Evolutionary conservation across 1,140 invertebrate genomes (phyloP).

Genomic region (Psix sp.): DNA sequence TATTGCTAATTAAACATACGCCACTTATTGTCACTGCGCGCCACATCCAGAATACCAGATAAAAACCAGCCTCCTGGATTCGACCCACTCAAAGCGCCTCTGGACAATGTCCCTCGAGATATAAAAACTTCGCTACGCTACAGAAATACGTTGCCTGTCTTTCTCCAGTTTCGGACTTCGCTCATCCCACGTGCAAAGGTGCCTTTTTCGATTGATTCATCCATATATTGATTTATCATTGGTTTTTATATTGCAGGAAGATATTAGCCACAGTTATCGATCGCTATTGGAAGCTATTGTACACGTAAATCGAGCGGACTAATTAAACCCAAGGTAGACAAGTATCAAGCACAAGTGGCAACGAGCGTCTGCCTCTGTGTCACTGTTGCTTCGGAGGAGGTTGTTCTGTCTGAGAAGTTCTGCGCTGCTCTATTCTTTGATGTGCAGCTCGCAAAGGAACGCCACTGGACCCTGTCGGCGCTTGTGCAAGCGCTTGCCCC

Average conservation of each 20-base stretch:
- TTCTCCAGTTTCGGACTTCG: too few relatives aligned
- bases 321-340: constrained; percentile 74
- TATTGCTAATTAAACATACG: constrained; percentile 62
- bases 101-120: too few relatives aligned
- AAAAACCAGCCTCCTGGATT: constrained; percentile 34
- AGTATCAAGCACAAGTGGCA: constrained; percentile 72
- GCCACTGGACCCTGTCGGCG: constrained; percentile 61
- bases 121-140: constrained; percentile 10
- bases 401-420: constrained; percentile 66
- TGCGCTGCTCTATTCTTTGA: constrained; percentile 62
- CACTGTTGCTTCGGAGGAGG: constrained; percentile 66
- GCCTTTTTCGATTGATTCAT: too few relatives aligned
- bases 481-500: constrained; percentile 70
- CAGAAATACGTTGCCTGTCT: too few relatives aligned
- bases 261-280: constrained; percentile 46
- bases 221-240: constrained; percentile 16
- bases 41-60: constrained; percentile 42
- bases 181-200: too few relatives aligned
- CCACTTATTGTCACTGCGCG: constrained; percentile 58
- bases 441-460: constrained; percentile 64
- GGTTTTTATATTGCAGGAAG: constrained; percentile 35
- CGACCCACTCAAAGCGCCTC: constrained; percentile 5
- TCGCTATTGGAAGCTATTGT: constrained; percentile 52
- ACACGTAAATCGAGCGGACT: constrained; percentile 52
- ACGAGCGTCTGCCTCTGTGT: constrained; percentile 73